phyloP scores from a whole-genome alignment of 2,797 vertebrate species.

The Poecilia velifera region DNA sequence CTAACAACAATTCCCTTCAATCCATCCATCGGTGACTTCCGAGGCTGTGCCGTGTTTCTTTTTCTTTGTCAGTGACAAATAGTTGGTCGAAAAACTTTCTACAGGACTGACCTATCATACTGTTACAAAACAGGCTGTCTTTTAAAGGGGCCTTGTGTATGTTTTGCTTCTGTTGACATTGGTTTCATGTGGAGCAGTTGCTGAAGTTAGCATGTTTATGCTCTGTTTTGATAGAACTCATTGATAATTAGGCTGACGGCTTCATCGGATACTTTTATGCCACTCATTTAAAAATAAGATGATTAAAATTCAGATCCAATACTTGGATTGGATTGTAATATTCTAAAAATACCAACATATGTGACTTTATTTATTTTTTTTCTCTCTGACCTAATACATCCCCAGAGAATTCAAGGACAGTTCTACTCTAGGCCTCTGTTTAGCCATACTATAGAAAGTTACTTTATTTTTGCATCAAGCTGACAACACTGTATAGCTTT shows the following conservation, averaged over 20 bases:
- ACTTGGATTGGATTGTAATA: background rate
- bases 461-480: conserved; percentile 31
- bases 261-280: background rate
- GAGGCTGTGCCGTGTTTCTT: background rate
- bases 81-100: background rate
- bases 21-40: background rate
- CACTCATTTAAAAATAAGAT: background rate
- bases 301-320: background rate
- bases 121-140: background rate
- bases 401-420: background rate
- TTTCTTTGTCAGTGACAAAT: background rate
- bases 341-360: background rate
- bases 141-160: background rate
- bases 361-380: background rate
- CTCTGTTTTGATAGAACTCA: background rate
- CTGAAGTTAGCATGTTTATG: background rate
- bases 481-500: conserved; percentile 5
- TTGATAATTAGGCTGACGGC: background rate
- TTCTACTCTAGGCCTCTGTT: background rate
- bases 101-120: background rate
- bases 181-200: background rate
- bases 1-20: background rate
- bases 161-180: background rate
- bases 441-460: background rate
- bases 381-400: background rate